Conservation (phyloP, 2,888 invertebrate genomes). For the Alloplasta piceator region DNA sequence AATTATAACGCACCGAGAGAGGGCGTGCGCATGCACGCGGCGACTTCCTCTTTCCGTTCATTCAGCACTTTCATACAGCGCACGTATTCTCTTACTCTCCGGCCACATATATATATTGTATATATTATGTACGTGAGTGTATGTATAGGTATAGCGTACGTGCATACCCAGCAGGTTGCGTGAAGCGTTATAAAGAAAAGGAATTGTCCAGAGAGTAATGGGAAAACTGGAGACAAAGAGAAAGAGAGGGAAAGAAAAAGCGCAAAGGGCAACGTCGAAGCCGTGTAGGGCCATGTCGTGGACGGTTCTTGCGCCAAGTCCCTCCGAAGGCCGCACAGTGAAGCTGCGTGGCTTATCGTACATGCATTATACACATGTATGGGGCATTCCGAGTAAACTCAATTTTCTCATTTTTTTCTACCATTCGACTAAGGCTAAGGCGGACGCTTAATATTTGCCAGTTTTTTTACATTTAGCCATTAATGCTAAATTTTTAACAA, state of each 20-base stretch:
- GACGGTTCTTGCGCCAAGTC: slow-evolving; percentile 19
- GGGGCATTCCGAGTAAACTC: not conserved
- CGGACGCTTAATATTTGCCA: too few relatives aligned
- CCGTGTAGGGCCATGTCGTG: slow-evolving; percentile 42
- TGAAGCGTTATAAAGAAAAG: slow-evolving; percentile 56
- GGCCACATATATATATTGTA: not conserved
- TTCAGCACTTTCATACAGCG: slow-evolving; percentile 40
- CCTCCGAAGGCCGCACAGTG: slow-evolving; percentile 53
- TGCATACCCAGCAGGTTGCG: slow-evolving; percentile 50
- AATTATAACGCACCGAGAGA: slow-evolving; percentile 44
- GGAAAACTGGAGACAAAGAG: slow-evolving; percentile 10
- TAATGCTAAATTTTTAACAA: too few relatives aligned
- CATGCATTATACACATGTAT: slow-evolving; percentile 9
- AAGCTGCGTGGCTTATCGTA: slow-evolving; percentile 51
- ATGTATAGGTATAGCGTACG: not conserved
- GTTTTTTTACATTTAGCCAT: too few relatives aligned
- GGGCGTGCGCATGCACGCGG: slow-evolving; percentile 18
- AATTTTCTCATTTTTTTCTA: too few relatives aligned
- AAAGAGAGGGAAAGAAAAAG: not conserved
- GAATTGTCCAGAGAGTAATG: slow-evolving; percentile 30
- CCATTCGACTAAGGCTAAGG: too few relatives aligned
- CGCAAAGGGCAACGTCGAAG: slow-evolving; percentile 56
- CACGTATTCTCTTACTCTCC: slow-evolving; percentile 9
- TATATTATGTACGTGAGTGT: not conserved
- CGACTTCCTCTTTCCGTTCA: slow-evolving; percentile 45